These are phyloP conservation scores for Epirrhoe alternata DNA, from an alignment of 2,888 invertebrate species.

Conservation along the genomic window DNA sequence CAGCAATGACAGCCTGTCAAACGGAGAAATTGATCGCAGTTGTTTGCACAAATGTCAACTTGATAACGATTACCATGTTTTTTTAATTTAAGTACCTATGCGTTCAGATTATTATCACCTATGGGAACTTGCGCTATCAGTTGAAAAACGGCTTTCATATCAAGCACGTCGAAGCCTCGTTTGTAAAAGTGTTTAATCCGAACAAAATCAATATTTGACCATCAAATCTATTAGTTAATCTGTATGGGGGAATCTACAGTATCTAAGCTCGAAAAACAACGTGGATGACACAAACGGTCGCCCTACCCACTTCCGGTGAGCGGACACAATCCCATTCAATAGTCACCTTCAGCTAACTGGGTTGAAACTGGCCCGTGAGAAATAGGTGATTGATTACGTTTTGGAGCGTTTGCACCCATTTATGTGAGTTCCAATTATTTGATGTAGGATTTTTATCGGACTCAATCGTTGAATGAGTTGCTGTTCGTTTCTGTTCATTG, in stretches of 20 bases:
- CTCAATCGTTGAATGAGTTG: slow-evolving; percentile 13
- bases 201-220: slow-evolving; percentile 43
- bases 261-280: slow-evolving; percentile 68
- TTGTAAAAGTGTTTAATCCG: slow-evolving; percentile 44
- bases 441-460: slow-evolving; percentile 19
- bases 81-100: slow-evolving; percentile 69
- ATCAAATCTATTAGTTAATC: slow-evolving; percentile 45
- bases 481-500: not conserved
- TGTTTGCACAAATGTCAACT: slow-evolving; percentile 81
- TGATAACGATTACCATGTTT: slow-evolving; percentile 78
- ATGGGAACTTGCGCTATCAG: slow-evolving; percentile 69
- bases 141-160: slow-evolving; percentile 45
- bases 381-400: slow-evolving; percentile 63
- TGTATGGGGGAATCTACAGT: slow-evolving; percentile 51
- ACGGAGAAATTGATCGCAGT: slow-evolving; percentile 80
- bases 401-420: slow-evolving; percentile 48
- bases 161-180: slow-evolving; percentile 43
- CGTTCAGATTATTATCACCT: slow-evolving; percentile 52
- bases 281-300: slow-evolving; percentile 66
- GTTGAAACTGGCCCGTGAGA: slow-evolving; percentile 75
- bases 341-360: slow-evolving; percentile 70
- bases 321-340: slow-evolving; percentile 72
- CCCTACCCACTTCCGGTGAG: slow-evolving; percentile 76
- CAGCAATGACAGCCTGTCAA: slow-evolving; percentile 80
- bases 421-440: slow-evolving; percentile 43